Conservation (phyloP, 2,888 invertebrate genomes). For the Harpalus rufipes region DNA sequence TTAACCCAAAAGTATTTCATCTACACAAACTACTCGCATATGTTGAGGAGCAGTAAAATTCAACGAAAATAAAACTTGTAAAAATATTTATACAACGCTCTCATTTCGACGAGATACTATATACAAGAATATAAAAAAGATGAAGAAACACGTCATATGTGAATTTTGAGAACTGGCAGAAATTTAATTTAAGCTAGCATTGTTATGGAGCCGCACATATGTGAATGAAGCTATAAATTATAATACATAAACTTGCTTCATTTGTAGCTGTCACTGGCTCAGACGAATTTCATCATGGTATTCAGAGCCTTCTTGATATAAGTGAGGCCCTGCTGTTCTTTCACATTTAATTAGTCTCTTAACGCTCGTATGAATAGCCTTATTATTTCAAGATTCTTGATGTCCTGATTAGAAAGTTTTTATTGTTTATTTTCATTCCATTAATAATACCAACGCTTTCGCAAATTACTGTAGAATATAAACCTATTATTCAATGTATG, state of each 20-base stretch:
- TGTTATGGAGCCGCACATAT: slow-evolving; percentile 41
- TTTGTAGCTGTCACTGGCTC: slow-evolving; percentile 57
- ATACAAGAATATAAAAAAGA: slow-evolving; percentile 44
- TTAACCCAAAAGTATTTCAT: slow-evolving; percentile 21
- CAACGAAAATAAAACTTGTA: slow-evolving; percentile 31
- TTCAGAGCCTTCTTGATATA: slow-evolving; percentile 27
- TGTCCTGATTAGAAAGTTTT: slow-evolving; percentile 17
- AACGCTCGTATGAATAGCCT: slow-evolving; percentile 35
- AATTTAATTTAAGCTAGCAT: slow-evolving; percentile 50
- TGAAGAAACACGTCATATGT: slow-evolving; percentile 39
- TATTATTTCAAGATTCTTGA: slow-evolving; percentile 42
- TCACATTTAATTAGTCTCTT: slow-evolving; percentile 25
- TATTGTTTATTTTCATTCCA: slow-evolving; percentile 24
- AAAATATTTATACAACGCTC: slow-evolving; percentile 40
- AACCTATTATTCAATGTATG: background rate
- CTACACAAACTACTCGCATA: slow-evolving; percentile 5
- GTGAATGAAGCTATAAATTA: slow-evolving; percentile 51
- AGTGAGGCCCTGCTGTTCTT: slow-evolving; percentile 50
- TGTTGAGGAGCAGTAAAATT: slow-evolving; percentile 4
- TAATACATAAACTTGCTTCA: slow-evolving; percentile 55
- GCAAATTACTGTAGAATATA: background rate
- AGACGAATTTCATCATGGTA: slow-evolving; percentile 59
- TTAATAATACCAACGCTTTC: background rate
- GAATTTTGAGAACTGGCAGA: slow-evolving; percentile 53
- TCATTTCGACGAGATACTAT: slow-evolving; percentile 9